phyloP scores from a whole-genome alignment of 2,888 invertebrate species.

The Xanthia togata region DNA sequence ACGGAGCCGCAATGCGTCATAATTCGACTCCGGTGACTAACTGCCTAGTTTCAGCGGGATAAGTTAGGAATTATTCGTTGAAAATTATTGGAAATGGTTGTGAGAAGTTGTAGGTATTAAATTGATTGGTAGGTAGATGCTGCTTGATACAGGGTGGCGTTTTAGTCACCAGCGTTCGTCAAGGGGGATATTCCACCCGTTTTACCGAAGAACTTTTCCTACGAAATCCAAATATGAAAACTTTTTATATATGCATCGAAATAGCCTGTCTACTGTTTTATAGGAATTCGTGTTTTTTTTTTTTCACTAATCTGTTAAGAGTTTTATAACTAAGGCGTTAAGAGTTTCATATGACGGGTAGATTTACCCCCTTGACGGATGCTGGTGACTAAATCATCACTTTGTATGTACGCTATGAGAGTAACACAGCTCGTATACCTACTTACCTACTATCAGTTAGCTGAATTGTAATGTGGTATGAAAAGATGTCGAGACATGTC shows the following conservation, averaged over 20 bases:
- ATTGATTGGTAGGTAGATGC: background rate
- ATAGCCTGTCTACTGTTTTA: too few relatives aligned
- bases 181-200: background rate
- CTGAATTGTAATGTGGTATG: background rate
- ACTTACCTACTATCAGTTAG: background rate
- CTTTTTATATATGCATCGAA: background rate
- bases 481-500: background rate
- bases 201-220: too few relatives aligned
- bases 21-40: slow-evolving; percentile 57
- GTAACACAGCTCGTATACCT: background rate
- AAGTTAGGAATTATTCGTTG: slow-evolving; percentile 37
- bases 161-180: background rate
- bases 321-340: too few relatives aligned
- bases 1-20: slow-evolving; percentile 73
- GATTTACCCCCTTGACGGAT: too few relatives aligned
- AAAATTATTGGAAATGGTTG: background rate
- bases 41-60: slow-evolving; percentile 34
- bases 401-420: background rate
- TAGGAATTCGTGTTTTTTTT: too few relatives aligned
- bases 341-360: too few relatives aligned
- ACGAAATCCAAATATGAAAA: too few relatives aligned
- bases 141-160: background rate
- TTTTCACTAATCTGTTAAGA: background rate
- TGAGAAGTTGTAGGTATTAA: background rate
- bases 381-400: background rate